Percentiles rank a stretch among this genome's conserved stretches.
Conservation (phyloP, 2,113 vertebrate genomes). For the Channa maculata region DNA sequence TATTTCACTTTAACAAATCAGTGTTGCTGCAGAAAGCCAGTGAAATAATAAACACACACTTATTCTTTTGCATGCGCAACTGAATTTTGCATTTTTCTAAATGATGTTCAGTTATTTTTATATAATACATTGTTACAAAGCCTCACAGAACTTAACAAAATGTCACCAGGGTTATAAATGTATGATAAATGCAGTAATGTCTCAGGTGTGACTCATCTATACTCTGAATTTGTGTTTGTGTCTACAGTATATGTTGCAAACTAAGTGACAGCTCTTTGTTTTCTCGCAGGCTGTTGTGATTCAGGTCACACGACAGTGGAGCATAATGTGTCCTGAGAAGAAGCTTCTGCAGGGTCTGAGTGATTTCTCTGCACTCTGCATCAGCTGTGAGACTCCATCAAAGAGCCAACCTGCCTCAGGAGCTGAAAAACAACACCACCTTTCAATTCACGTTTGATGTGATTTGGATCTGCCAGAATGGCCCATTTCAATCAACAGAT, state of each 20-base stretch:
- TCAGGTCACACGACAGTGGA: constrained; percentile 11
- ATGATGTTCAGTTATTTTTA: background rate
- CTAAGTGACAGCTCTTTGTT: constrained; percentile 29
- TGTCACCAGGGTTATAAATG: background rate
- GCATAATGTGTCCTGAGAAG: constrained; percentile 5
- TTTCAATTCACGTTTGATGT: background rate
- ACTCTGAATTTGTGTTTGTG: constrained; percentile 10
- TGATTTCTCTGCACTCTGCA: constrained; percentile 15
- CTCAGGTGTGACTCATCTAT: background rate
- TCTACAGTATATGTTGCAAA: background rate
- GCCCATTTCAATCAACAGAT: background rate
- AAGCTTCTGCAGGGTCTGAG: background rate
- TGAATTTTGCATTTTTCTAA: background rate
- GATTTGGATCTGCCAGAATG: background rate
- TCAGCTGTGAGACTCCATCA: background rate
- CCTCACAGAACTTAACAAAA: background rate
- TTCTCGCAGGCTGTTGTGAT: constrained; percentile 31
- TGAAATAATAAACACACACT: background rate
- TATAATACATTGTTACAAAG: background rate
- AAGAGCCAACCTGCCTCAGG: background rate
- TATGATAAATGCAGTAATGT: background rate
- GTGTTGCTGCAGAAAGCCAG: background rate
- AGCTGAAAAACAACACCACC: background rate
- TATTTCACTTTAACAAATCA: background rate
- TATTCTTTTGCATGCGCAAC: too few species aligned